Base-by-base conservation (phyloP, 2,888 invertebrate species). In the Chrysolina haemoptera region DNA sequence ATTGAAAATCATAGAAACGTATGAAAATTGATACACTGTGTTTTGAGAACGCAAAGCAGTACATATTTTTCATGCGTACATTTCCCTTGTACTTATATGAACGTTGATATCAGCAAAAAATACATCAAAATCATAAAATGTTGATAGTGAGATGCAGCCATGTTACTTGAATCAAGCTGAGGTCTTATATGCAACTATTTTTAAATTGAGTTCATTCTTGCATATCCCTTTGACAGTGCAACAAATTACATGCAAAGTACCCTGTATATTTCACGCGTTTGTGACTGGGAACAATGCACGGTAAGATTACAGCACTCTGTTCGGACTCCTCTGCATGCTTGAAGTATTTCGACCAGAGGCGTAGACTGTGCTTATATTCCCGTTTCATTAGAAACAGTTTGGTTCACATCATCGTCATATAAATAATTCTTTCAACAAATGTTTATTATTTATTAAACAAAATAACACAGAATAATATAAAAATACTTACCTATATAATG, bases 201-300 rank as follows among this genome's bases (percentile, higher is more conserved):
- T 20, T 10, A 50, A 69, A 73, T 73, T 62, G 59, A 73, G 69
- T 69, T 69, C 40, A 62, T 73, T 73, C 66, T 66, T 59, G 69
- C 59, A 16, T 62, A 48, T 50, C 1, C 59, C 66, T 43, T 68
- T 65, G 75, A 75, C 75, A 71, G 71, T 48, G 62, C 69, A 75
- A 75, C 75, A 75, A 66, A 71, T 66, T 59, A 72, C 63, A 75
- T 72, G 71, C 71, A 75, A 75, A 75, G 62, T 74, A 69, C 40
- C 69, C 71, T 18, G 69, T 70, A 71, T 75, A 75, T 73, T 75
- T 75, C 70, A 75, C 73, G 75, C 73, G 71, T 75, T 68, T 72
- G 68, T 75, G 67, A 65, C 63, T 35, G 65, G 69, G 73, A 75
- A 75, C 75, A 75, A 75, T 73, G 73, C 59, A 67, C 70, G 50